Evolutionary conservation across 2,888 invertebrate genomes (phyloP).

Genomic region (Tubiluchus corallicola): DNA sequence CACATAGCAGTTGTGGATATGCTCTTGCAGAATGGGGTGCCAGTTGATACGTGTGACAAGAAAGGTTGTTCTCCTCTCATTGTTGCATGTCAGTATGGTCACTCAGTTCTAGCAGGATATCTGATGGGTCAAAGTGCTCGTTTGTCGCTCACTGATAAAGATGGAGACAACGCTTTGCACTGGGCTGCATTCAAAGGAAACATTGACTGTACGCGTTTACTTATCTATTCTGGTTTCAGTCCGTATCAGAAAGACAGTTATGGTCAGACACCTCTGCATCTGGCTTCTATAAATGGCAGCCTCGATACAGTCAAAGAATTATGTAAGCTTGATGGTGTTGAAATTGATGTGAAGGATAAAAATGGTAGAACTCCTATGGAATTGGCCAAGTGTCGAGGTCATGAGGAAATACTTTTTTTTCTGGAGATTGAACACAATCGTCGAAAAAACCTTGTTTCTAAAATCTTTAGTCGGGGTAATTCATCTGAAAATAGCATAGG

Average conservation of each 20-base stretch:
- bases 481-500: constrained; percentile 75
- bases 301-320: constrained; percentile 64
- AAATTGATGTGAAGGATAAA: constrained; percentile 66
- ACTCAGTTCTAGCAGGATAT: constrained; percentile 72
- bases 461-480: no score
- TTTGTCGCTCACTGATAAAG: constrained; percentile 66
- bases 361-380: constrained; percentile 79
- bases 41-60: constrained; percentile 71
- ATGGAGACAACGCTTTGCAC: constrained; percentile 77
- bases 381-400: constrained; percentile 69
- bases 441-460: constrained; percentile 66
- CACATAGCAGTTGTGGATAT: constrained; percentile 70
- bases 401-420: constrained; percentile 60
- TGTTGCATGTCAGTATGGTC: constrained; percentile 81
- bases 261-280: constrained; percentile 72
- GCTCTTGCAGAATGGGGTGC: constrained; percentile 53
- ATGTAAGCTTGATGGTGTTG: constrained; percentile 69
- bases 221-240: constrained; percentile 78
- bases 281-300: constrained; percentile 73
- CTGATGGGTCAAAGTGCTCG: constrained; percentile 72
- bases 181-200: constrained; percentile 84
- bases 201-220: constrained; percentile 60
- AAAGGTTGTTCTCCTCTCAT: constrained; percentile 71
- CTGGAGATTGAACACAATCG: constrained; percentile 57
- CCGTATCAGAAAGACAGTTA: constrained; percentile 75